Evolutionary conservation across 1,140 invertebrate species (phyloP), one percentile per base, ranked within the genome.

Genomic region (Microplitis demolitor): DNA sequence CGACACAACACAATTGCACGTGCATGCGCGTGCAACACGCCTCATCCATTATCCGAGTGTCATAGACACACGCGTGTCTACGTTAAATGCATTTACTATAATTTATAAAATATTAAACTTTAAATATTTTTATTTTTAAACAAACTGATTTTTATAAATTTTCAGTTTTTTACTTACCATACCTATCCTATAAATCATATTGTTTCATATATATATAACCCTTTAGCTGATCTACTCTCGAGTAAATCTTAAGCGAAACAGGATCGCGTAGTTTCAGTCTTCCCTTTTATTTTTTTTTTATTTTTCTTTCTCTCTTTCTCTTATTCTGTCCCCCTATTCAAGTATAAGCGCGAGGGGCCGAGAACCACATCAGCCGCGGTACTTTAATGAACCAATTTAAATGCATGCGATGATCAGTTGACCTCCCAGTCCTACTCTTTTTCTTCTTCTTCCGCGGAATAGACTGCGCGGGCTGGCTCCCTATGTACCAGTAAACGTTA

Each of bases 381-480:
- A 83, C 82, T 87, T 87, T 87, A 87, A 87, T 87, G 86, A 87
- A 87, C 86, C 86, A 87, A 87, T 87, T 87, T 87, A 87, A 87
- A 87, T 87, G 86, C 86, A 87, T 87, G 82, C 86, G 86, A 87
- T 87, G 84, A 87, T 87, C 86, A 86, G 84, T 87, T 87, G 83
- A 83, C 85, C 83, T 85, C 83, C 83, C 80, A 85, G 83, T 81
- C 82, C 83, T 45, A 45, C 39, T 33, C 54, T 58, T 85, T 81
- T 81, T 85, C 83, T 84, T 82, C 78, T 82, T 81, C 80, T 79
- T 83, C 82, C 77, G 79, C 78, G 69, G 76, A 66, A 71, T 77
- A 75, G 74, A 68, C 72, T 76, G 62, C 39, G 63, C 53, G 62
- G 16, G 58, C 74, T 64, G 54, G 45, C 72, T 71, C 66, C 51